Evolutionary conservation across 1,140 invertebrate genomes (phyloP).

Genomic region (Neodiprion pinetum): DNA sequence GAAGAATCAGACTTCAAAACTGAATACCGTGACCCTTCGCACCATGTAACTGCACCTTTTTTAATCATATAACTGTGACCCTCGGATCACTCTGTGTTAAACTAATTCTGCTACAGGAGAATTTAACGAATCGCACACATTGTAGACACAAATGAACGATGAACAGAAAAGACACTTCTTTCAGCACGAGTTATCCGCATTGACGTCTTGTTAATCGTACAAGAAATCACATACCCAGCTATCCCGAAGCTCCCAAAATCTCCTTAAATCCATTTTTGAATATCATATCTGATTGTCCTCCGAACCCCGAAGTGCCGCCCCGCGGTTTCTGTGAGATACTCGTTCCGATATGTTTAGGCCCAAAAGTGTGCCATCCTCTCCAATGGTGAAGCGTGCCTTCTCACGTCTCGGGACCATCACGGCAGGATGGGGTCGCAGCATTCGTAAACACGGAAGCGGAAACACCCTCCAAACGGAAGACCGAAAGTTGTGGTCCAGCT

Average conservation of each 20-base stretch:
- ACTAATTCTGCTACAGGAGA: too few species aligned
- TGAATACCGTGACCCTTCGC: too few species aligned
- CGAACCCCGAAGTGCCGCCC: constrained; percentile 53
- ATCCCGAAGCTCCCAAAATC: neutral
- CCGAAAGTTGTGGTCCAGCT: constrained; percentile 91
- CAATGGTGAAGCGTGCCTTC: constrained; percentile 93
- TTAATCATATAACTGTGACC: too few species aligned
- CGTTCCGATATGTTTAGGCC: constrained; percentile 70
- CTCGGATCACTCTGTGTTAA: too few species aligned
- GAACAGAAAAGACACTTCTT: too few species aligned
- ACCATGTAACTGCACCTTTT: too few species aligned
- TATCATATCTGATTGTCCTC: constrained; percentile 32
- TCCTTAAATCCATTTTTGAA: constrained; percentile 8
- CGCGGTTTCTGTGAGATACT: constrained; percentile 61
- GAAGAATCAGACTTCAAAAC: too few species aligned
- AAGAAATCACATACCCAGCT: neutral
- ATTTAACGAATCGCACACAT: too few species aligned
- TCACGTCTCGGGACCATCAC: constrained; percentile 87
- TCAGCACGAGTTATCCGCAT: too few species aligned
- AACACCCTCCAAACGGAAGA: constrained; percentile 78
- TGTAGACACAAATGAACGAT: too few species aligned
- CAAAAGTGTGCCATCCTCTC: constrained; percentile 91
- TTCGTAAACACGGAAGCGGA: constrained; percentile 76
- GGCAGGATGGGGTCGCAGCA: constrained; percentile 87
- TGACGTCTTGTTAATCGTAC: too few species aligned